Evolutionary conservation across 1,140 invertebrate species (phyloP).

Genomic region (Sitobion miscanthi): DNA sequence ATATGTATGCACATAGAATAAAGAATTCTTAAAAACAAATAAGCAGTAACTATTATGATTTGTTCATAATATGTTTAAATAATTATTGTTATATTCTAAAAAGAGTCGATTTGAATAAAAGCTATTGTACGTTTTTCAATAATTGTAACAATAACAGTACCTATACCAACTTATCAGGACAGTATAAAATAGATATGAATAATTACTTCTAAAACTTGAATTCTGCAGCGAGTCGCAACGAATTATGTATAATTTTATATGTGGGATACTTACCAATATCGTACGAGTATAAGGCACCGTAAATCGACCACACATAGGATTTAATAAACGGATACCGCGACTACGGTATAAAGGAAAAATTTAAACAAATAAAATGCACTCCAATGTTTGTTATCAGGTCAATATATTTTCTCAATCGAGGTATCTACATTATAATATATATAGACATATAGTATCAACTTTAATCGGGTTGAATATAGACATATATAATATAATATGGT

Average conservation of each 20-base stretch:
- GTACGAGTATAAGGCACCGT: not conserved
- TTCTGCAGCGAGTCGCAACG: not conserved
- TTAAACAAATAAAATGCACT: not conserved
- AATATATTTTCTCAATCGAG: conserved; percentile 9
- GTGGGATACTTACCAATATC: too few species aligned
- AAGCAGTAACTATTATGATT: too few species aligned
- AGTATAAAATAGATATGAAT: not conserved
- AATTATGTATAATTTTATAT: not conserved
- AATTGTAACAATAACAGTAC: not conserved
- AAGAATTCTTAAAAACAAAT: too few species aligned
- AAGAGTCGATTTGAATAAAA: not conserved
- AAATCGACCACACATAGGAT: not conserved
- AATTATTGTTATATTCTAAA: not conserved
- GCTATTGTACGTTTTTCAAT: not conserved
- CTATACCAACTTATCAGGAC: not conserved
- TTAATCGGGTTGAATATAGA: not conserved
- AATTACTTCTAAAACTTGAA: not conserved
- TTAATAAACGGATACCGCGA: not conserved
- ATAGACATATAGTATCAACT: not conserved
- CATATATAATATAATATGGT: not conserved
- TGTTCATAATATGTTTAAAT: too few species aligned
- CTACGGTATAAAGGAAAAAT: too few species aligned
- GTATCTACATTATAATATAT: not conserved
- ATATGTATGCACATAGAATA: too few species aligned
- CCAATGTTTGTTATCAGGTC: not conserved